Percentiles rank a stretch among this genome's conserved stretches.
These are phyloP conservation scores for Drosophila nikananu DNA, from an alignment of 1,140 invertebrate genomes.

Conservation along the genomic window DNA sequence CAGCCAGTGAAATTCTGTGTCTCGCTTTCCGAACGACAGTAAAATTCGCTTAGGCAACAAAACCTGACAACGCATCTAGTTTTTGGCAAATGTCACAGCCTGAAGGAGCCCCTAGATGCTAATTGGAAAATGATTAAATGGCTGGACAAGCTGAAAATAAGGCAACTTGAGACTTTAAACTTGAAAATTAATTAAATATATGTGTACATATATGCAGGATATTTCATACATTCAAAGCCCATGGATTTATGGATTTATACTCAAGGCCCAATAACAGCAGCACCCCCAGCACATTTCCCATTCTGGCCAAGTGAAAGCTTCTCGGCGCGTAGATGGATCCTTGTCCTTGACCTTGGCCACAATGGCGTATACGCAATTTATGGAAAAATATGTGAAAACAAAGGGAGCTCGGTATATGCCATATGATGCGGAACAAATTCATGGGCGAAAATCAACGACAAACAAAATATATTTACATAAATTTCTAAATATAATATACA, in stretches of 20 bases:
- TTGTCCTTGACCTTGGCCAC: conserved; percentile 55
- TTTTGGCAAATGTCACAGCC: conserved; percentile 31
- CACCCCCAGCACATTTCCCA: neutral
- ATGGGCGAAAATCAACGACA: conserved; percentile 18
- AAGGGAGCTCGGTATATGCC: conserved; percentile 30
- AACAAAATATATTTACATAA: conserved; percentile 2
- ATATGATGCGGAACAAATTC: conserved; percentile 37
- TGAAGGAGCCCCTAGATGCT: conserved; percentile 10
- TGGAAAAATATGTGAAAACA: conserved; percentile 41
- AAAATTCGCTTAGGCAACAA: conserved; percentile 56
- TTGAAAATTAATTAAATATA: conserved; percentile 3
- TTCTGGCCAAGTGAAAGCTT: neutral
- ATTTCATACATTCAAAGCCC: no score
- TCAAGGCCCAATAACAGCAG: conserved; percentile 17
- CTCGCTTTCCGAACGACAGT: conserved; percentile 18
- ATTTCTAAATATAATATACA: neutral
- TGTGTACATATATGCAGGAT: no score
- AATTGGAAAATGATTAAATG: conserved; percentile 44
- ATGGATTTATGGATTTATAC: conserved; percentile 13
- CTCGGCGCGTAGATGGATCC: conserved; percentile 21
- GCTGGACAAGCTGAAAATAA: conserved; percentile 7
- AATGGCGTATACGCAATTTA: conserved; percentile 50
- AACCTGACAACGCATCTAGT: conserved; percentile 36
- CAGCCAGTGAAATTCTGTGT: conserved; percentile 10
- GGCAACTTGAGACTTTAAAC: neutral